Evolutionary conservation across 2,113 vertebrate genomes (phyloP).

Genomic region (Microtus ochrogaster): DNA sequence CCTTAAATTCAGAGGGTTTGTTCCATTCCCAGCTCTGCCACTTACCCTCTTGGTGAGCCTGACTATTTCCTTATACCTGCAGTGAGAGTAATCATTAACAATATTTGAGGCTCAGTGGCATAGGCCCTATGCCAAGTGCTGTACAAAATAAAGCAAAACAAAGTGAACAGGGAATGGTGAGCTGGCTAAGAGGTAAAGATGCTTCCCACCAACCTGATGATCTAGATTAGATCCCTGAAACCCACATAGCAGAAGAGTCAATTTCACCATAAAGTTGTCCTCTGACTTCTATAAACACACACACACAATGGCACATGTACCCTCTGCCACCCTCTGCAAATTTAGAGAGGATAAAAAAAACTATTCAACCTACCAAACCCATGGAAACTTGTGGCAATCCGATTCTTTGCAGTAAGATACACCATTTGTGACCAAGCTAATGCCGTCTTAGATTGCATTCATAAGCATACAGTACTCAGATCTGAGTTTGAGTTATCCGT

Average conservation of each 20-base stretch:
- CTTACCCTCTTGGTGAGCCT: constrained; percentile 18
- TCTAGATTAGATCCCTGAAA: not conserved
- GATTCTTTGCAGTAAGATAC: not conserved
- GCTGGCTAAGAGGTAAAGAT: not conserved
- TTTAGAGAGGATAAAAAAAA: not conserved
- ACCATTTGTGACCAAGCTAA: not conserved
- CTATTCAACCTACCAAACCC: not conserved
- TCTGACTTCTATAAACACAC: not conserved
- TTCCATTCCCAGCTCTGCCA: constrained; percentile 10
- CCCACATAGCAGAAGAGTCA: not conserved
- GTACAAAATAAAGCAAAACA: not conserved
- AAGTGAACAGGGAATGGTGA: not conserved
- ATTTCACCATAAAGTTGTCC: not conserved
- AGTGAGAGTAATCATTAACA: constrained; percentile 32
- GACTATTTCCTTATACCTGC: constrained; percentile 35
- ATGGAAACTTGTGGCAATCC: not conserved
- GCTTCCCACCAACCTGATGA: not conserved
- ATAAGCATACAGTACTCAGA: constrained; percentile 8
- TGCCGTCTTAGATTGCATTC: not conserved
- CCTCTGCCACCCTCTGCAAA: no score
- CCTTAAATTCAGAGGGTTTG: not conserved
- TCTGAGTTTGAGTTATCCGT: not conserved
- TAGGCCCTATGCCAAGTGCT: not conserved
- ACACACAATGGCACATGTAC: not conserved
- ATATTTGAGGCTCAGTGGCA: not conserved